Evolutionary conservation across 2,797 vertebrate genomes (phyloP), one percentile per base, ranked within the genome.

Genomic region (Kryptolebias ocellatus): DNA sequence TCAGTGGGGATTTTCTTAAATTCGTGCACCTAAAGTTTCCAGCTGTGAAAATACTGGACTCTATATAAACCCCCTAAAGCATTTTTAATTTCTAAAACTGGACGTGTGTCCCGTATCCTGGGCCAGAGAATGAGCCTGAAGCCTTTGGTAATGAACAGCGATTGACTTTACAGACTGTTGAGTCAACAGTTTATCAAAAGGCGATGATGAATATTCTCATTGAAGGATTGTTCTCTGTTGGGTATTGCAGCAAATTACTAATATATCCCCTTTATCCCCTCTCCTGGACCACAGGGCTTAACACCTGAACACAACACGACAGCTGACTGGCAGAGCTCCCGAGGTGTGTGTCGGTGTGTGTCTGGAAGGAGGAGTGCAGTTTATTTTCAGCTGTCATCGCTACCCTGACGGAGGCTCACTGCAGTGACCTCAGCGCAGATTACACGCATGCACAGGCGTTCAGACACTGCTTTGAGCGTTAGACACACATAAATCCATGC

Each of bases 181-280:
- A 77, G 86, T 92, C 93, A 93, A 94, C 94, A 91, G 92, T 92
- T 94, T 92, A 90, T 94, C 92, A 93, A 91, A 94, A 90, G 92
- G 92, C 91, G 93, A 83, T 57, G 78, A 86, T 71, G 53, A 79
- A 82, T 72, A 76, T 83, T 84, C 83, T 86, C 67, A 87, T 83
- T 80, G 81, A 81, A 71, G 76, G 71, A 69, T 80, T 27, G 6
- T 78, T 82, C 79, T 74, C 82, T 70, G 72, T 24, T 71, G 79
- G 83, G 69, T 67, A 67, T 67, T 72, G 78, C 53, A 60, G 66
- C 72, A 80, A 88, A 90, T 90, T 85, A 83, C 74, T 62, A 64
- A 80, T 86, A 67, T 74, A 90, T 86, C 86, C 80, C 18, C 34
- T 74, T 81, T 60, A 88, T 87, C 84, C 80, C 62, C 46, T 77